Base-by-base conservation (phyloP, 1,140 invertebrate species). In the Drosophila repleta region DNA sequence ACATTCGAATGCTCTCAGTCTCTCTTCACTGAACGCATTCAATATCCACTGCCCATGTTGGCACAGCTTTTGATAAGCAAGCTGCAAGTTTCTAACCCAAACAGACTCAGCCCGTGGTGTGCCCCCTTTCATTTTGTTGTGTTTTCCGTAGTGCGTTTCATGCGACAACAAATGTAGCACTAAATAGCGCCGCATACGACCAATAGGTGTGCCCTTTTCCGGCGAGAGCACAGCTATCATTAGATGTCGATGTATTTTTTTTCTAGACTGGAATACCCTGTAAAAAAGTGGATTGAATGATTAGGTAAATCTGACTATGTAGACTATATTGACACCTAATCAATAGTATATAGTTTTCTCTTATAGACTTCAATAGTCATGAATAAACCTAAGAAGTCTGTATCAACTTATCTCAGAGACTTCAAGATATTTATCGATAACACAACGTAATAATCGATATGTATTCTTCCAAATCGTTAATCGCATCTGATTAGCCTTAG, bases 111-210 rank as follows among this genome's bases (percentile, higher is more conserved):
- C 11, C 45, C 3, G 35, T 3, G 13, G 3, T 6, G 39, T 35
- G 10, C 32, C 13, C 35, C 11, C 26, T 45, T 67, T 32, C 37
- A 8, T 43, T 41, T 58, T 57, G 53, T 66, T 64, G 51, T n/a
- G n/a, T 29, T 48, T 56, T 53, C 70, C 46, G 21, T 11, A 57
- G 56, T 68, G 70, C 70, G 64, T 73, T 73, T 61, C 63, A 58
- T 71, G 53, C 66, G 62, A 71, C 48, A 66, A 58, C 68, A 53
- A 66, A 53, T 53, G 51, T 20, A 32, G 48, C 48, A 46, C 69
- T 60, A 66, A 72, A 72, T 72, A 60, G 53, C 68, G 15, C 24
- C n/a, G 32, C 21, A 35, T 35, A 65, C 35, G 24, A 39, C 26
- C 18, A 18, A 48, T 21, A 24, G 26, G 8, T 55, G 29, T 49